Base-by-base conservation (phyloP, 2,797 vertebrate genomes). In the Gastrophryne carolinensis region DNA sequence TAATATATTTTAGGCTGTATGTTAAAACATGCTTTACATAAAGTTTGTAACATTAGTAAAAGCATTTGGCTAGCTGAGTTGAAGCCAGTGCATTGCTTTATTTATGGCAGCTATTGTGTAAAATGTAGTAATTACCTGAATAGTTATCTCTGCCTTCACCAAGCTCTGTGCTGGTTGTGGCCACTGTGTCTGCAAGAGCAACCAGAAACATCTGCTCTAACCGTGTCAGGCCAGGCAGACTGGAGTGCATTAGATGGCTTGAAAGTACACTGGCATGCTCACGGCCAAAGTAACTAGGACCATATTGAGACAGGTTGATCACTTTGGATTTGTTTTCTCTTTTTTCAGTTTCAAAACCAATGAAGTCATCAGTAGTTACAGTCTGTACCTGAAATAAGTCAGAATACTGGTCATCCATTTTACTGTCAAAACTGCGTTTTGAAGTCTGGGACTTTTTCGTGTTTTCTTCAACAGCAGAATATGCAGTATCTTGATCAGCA, bases 161-260 rank as follows among this genome's bases (percentile, higher is more conserved):
- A 62, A 98, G 93, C 81, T 99, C 96, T 5, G 97, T 95, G 80
- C 94, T 96, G 56, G 97, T 98, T 0, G 90, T 98, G 64, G 98
- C 97, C 65, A 99, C 96, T 0, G 98, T 99, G 83, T 98, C 98
- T 9, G 98, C 97, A 81, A 99, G 90, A 37, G 96, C 98, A 75
- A 99, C 97, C 63, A 99, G 88, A 83, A 98, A 99, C 98, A 99
- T 99, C 86, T 99, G 98, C 87, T 99, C 98, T 15, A 99, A 88
- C 65, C 96, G 92, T 30, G 97, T 98, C 75, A 99, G 92, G 67
- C 98, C 98, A 5, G 98, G 98, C 21, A 99, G 89, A 82, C 98
- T 99, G 5, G 97, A 98, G 84, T 98, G 98, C 95, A 99, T 98
- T 26, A 99, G 92, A 83, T 99, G 98, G 83, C 96, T 98, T 80